Conservation (phyloP, 2,888 invertebrate species). For the Chymomyza caudatula region DNA sequence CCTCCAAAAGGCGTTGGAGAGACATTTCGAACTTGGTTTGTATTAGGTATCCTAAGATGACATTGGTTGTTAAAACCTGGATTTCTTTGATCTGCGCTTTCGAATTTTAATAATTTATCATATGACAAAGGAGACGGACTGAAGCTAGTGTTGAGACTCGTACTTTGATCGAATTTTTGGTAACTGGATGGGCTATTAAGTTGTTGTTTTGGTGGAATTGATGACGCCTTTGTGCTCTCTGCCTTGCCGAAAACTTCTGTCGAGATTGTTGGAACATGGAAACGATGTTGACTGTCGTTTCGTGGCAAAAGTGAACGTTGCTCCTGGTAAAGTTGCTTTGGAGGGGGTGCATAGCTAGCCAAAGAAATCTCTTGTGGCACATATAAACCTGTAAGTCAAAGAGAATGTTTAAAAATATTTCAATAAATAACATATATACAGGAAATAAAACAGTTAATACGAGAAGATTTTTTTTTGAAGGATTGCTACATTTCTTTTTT, state of each 20-base stretch:
- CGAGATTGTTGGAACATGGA: neutral
- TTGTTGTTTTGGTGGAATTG: conserved; percentile 50
- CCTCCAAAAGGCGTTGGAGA: conserved; percentile 65
- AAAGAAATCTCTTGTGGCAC: conserved; percentile 77
- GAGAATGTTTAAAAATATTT: neutral
- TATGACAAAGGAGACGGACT: conserved; percentile 75
- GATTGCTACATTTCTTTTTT: no score
- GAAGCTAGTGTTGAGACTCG: conserved; percentile 57
- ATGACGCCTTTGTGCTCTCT: conserved; percentile 3
- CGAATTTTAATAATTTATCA: conserved; percentile 75
- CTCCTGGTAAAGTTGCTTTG: conserved; percentile 27
- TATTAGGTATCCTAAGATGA: conserved; percentile 19
- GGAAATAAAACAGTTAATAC: neutral
- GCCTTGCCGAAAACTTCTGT: conserved; percentile 24
- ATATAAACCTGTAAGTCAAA: conserved; percentile 67
- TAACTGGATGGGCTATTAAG: conserved; percentile 53
- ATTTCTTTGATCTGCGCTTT: conserved; percentile 35
- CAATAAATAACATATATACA: neutral
- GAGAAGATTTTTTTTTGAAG: no score
- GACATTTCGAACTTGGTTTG: conserved; percentile 56
- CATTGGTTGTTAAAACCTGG: conserved; percentile 11
- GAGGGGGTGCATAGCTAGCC: conserved; percentile 76
- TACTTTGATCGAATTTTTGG: conserved; percentile 46
- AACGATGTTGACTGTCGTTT: neutral
- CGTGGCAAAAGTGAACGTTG: neutral